Percentiles rank a stretch among this genome's conserved stretches.
Conservation (phyloP, 2,888 invertebrate genomes). For the Gastracanthus pulcherrimus region DNA sequence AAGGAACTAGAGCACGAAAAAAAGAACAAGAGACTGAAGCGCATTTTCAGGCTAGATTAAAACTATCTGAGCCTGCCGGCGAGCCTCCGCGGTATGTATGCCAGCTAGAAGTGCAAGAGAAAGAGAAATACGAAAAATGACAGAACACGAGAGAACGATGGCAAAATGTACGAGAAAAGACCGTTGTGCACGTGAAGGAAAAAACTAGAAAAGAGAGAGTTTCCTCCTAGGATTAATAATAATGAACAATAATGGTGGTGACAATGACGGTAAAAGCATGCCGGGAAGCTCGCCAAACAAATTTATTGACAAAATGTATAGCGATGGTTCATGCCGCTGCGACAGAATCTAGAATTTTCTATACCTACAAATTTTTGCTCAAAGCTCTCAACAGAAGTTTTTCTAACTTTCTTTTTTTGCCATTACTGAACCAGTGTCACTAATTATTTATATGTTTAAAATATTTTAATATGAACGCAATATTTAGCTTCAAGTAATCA, state of each 20-base stretch:
- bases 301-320: not conserved
- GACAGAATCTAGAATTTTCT: too few species aligned
- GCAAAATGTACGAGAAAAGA: not conserved
- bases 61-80: conserved; percentile 8
- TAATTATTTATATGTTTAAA: too few species aligned
- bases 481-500: too few species aligned
- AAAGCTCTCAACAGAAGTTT: too few species aligned
- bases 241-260: not conserved
- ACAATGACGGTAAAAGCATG: conserved; percentile 5
- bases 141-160: not conserved
- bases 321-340: too few species aligned
- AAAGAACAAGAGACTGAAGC: not conserved
- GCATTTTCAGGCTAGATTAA: conserved; percentile 31
- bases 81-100: not conserved
- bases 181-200: not conserved
- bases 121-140: too few species aligned
- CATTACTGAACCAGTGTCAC: too few species aligned
- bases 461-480: too few species aligned
- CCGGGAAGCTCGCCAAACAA: conserved; percentile 10
- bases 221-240: not conserved
- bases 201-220: not conserved
- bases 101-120: too few species aligned
- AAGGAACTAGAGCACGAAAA: not conserved
- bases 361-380: too few species aligned
- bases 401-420: too few species aligned